These are phyloP conservation scores for Periphyllus acericola DNA, from an alignment of 2,888 invertebrate genomes.

Conservation along the genomic window DNA sequence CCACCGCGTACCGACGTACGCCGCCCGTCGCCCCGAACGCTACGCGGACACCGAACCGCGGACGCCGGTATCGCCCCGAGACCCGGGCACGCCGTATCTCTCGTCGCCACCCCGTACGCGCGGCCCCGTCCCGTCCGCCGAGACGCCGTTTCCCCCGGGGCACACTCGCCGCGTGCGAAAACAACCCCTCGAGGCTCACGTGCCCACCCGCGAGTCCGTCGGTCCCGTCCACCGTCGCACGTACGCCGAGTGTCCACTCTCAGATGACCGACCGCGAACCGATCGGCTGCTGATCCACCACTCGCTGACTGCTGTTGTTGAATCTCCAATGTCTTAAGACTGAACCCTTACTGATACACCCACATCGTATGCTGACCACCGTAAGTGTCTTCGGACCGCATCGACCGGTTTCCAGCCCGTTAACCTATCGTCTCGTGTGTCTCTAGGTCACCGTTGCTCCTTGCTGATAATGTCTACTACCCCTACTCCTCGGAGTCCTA, in stretches of 20 bases:
- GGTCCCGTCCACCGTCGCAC: background rate
- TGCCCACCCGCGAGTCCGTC: background rate
- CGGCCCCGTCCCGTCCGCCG: background rate
- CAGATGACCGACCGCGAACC: background rate
- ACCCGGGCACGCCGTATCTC: background rate
- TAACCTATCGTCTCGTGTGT: background rate
- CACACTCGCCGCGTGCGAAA: background rate
- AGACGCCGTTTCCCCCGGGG: background rate
- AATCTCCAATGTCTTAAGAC: conserved; percentile 32
- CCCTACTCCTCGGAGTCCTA: conserved; percentile 63
- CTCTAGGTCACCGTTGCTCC: background rate
- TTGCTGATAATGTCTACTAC: conserved; percentile 46
- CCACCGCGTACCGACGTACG: background rate
- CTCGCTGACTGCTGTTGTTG: background rate
- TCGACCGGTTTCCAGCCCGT: background rate
- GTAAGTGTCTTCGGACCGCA: background rate
- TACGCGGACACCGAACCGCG: background rate
- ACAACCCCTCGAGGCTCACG: background rate
- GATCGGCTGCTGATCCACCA: background rate
- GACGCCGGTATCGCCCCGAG: background rate
- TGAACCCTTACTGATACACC: background rate
- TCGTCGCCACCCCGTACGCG: background rate
- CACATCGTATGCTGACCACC: background rate
- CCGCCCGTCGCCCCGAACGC: background rate
- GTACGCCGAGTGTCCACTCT: background rate